Conservation (phyloP, 2,797 vertebrate species). For the Platalea minor region DNA sequence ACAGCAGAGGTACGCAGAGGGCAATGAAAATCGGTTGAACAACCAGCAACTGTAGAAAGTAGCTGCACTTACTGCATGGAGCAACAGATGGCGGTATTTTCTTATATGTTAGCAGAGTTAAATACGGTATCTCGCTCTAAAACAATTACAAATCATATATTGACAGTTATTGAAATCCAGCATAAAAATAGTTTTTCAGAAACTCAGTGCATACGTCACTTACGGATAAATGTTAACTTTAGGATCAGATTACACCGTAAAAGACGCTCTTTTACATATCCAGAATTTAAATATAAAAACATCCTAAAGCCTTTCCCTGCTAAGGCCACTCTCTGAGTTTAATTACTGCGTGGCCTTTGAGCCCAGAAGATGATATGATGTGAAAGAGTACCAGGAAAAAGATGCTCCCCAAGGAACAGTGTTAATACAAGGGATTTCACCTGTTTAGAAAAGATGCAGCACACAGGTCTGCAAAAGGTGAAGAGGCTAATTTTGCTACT, state of each 20-base stretch:
- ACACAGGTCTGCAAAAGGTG: neutral
- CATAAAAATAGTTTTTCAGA: neutral
- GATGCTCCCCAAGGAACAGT: neutral
- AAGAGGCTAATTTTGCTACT: neutral
- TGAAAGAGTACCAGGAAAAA: neutral
- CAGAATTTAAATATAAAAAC: neutral
- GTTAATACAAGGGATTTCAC: neutral
- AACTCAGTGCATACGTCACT: neutral
- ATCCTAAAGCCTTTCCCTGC: neutral
- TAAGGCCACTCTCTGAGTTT: neutral
- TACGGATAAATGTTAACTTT: neutral
- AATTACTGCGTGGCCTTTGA: neutral
- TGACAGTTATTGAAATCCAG: neutral
- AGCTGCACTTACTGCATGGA: neutral
- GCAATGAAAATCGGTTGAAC: neutral
- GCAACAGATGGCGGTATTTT: conserved; percentile 72
- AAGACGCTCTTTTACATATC: accelerated
- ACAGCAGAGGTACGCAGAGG: neutral
- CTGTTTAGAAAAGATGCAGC: neutral
- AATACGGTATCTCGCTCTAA: accelerated
- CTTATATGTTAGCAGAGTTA: neutral
- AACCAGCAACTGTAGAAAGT: neutral
- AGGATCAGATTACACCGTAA: neutral
- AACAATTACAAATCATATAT: neutral
- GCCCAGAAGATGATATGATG: neutral